Evolutionary conservation across 2,888 invertebrate genomes (phyloP).

Genomic region (Nesidiocoris tenuis): DNA sequence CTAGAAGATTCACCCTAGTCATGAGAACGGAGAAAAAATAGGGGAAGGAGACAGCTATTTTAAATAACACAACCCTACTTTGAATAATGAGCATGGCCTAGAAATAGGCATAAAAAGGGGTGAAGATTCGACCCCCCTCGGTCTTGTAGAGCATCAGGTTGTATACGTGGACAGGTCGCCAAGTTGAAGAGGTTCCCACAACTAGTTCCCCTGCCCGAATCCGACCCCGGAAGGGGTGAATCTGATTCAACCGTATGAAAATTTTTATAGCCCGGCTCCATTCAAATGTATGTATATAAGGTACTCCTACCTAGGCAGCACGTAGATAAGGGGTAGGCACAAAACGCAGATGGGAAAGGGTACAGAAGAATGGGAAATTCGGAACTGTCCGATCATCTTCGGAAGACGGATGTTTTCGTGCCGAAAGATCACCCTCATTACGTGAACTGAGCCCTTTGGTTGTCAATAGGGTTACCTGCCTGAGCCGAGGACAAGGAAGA

Average conservation of each 20-base stretch:
- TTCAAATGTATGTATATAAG: conserved; percentile 49
- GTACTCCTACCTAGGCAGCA: conserved; percentile 28
- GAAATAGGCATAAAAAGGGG: conserved; percentile 26
- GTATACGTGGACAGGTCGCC: conserved; percentile 35
- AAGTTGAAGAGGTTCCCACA: conserved; percentile 45
- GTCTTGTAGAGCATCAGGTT: not conserved
- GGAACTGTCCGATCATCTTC: not conserved
- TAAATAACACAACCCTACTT: conserved; percentile 49
- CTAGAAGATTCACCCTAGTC: not conserved
- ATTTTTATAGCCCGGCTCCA: conserved; percentile 44
- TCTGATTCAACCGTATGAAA: conserved; percentile 45
- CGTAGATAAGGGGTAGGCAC: not conserved
- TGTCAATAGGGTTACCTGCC: conserved; percentile 23
- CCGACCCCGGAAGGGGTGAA: conserved; percentile 45
- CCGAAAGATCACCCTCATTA: conserved; percentile 34
- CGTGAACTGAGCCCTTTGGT: conserved; percentile 33
- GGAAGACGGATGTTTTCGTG: conserved; percentile 4
- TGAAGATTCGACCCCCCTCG: conserved; percentile 11
- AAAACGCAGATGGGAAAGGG: not conserved
- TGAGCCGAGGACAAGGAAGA: not conserved
- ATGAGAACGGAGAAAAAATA: conserved; percentile 43
- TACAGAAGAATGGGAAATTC: not conserved
- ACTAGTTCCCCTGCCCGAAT: not conserved
- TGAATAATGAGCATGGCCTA: conserved; percentile 47
- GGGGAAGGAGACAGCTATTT: conserved; percentile 48